A percentile compares a stretch with the other conserved stretches of the same genome.
Conservation (phyloP, 2,888 invertebrate species). For the Argynnis bischoffii region DNA sequence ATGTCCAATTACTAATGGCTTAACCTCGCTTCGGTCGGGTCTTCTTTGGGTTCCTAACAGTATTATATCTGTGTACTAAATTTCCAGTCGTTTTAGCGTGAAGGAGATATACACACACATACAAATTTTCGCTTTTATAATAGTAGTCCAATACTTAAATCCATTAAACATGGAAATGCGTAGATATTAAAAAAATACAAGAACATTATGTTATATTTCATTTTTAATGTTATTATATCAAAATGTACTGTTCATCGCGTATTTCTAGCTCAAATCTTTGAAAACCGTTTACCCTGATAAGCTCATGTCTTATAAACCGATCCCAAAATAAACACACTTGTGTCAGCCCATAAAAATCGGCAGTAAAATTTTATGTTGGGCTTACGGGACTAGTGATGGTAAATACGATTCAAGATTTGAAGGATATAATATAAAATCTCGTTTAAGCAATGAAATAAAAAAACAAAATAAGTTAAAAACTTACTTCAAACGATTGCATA, state of each 20-base stretch:
- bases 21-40: too few species aligned
- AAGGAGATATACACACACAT: too few species aligned
- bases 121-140: too few species aligned
- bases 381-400: conserved; percentile 39
- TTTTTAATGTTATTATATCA: background rate
- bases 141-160: too few species aligned
- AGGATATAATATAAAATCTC: background rate
- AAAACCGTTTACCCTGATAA: conserved; percentile 14
- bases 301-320: conserved; percentile 25
- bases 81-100: too few species aligned
- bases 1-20: too few species aligned
- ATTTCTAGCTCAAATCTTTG: background rate
- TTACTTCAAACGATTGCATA: background rate
- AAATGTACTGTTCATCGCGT: background rate
- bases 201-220: too few species aligned
- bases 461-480: background rate
- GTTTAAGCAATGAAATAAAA: background rate
- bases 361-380: conserved; percentile 35
- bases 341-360: conserved; percentile 49
- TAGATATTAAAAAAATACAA: too few species aligned
- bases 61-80: too few species aligned
- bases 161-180: too few species aligned
- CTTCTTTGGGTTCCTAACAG: too few species aligned
- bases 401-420: conserved; percentile 16
- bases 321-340: conserved; percentile 41